A percentile compares a stretch with the other conserved stretches of the same genome.
Conservation (phyloP, 2,888 invertebrate species). For the Rhingia campestris region DNA sequence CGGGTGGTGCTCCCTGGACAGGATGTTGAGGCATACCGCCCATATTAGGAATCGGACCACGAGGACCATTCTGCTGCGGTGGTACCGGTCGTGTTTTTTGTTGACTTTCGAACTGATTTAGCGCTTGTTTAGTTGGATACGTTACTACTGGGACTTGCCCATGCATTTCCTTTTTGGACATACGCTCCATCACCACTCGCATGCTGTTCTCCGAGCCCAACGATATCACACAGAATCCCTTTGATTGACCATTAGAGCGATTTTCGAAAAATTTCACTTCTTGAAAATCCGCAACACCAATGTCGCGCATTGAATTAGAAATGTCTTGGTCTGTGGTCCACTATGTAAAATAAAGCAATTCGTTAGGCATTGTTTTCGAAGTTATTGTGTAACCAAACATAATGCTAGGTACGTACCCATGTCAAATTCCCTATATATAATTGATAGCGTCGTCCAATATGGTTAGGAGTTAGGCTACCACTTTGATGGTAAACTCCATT, state of each 20-base stretch:
- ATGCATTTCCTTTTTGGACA: constrained; percentile 97
- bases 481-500: constrained; percentile 89
- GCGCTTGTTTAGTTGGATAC: constrained; percentile 94
- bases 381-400: constrained; percentile 14
- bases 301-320: constrained; percentile 92
- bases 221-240: constrained; percentile 98
- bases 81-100: constrained; percentile 94
- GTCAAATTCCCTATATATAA: constrained; percentile 99
- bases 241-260: constrained; percentile 98
- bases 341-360: constrained; percentile 83
- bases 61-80: constrained; percentile 85
- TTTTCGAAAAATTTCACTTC: constrained; percentile 99
- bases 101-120: constrained; percentile 94
- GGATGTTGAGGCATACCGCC: constrained; percentile 83
- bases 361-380: background rate
- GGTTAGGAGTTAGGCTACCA: constrained; percentile 88
- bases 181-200: constrained; percentile 94
- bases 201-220: constrained; percentile 96
- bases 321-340: constrained; percentile 99
- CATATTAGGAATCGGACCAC: constrained; percentile 83
- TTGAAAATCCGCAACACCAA: constrained; percentile 96
- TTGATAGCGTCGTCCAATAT: constrained; percentile 91
- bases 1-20: constrained; percentile 83
- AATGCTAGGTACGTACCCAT: constrained; percentile 91
- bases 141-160: constrained; percentile 97